Evolutionary conservation across 2,888 invertebrate species (phyloP).

Genomic region (Phymatocera aterrima): DNA sequence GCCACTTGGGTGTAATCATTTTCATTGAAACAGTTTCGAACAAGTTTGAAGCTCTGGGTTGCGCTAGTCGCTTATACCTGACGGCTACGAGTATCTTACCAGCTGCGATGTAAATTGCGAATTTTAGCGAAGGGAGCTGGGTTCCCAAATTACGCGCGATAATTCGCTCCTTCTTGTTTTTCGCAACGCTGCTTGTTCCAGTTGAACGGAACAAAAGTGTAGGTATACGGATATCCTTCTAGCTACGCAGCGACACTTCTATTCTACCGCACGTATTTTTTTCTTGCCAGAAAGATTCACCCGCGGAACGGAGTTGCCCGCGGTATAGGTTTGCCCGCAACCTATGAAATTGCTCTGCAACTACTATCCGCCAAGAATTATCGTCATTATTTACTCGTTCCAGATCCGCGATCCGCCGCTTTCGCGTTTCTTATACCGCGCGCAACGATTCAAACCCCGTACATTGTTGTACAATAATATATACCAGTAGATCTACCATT

Average conservation of each 20-base stretch:
- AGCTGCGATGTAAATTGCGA: constrained; percentile 16
- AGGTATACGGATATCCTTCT: not conserved
- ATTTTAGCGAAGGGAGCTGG: not conserved
- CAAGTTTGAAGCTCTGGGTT: constrained; percentile 27
- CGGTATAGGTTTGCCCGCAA: not conserved
- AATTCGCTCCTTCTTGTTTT: not conserved
- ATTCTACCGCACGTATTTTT: too few species aligned
- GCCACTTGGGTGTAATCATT: constrained; percentile 67
- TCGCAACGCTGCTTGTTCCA: not conserved
- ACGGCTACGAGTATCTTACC: constrained; percentile 6
- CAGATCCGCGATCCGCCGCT: constrained; percentile 26
- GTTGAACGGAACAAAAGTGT: not conserved
- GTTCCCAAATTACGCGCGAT: not conserved
- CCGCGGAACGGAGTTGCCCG: not conserved
- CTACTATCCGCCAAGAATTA: not conserved
- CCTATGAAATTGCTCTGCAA: constrained; percentile 28
- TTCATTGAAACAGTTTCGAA: constrained; percentile 57
- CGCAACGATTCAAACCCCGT: not conserved
- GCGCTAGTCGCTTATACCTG: constrained; percentile 1
- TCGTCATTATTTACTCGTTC: constrained; percentile 26
- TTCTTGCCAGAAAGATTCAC: constrained; percentile 15
- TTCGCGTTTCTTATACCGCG: not conserved
- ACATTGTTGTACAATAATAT: not conserved
- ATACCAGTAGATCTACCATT: too few species aligned
- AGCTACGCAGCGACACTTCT: too few species aligned